A percentile compares a stretch with the other conserved stretches of the same genome.
These are phyloP conservation scores for Falco berigora DNA, from an alignment of 2,797 vertebrate genomes.

Conservation along the genomic window DNA sequence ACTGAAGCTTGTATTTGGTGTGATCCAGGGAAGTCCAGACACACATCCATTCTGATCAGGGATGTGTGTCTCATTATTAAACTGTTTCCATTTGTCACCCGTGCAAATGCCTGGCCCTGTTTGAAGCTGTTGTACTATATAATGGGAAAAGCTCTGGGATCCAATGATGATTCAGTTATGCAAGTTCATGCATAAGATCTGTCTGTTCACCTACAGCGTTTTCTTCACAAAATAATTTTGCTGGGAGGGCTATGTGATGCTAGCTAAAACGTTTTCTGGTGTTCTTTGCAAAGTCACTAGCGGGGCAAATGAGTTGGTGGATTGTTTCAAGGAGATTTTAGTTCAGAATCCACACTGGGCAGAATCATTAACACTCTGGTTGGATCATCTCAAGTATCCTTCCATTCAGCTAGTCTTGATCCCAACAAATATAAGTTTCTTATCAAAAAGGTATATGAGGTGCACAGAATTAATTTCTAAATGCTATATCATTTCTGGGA, in stretches of 20 bases:
- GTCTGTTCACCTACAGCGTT: neutral
- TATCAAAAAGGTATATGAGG: neutral
- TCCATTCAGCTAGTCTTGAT: neutral
- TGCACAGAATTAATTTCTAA: neutral
- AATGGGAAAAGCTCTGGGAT: neutral
- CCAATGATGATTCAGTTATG: neutral
- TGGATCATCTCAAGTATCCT: neutral
- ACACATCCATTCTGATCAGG: neutral
- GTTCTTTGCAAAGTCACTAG: neutral
- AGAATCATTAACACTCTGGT: neutral
- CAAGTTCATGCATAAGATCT: neutral
- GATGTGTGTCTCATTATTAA: neutral
- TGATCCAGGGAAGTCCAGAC: neutral
- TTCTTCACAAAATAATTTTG: neutral
- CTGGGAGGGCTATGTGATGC: neutral
- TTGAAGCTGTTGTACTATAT: neutral
- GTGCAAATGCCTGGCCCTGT: neutral
- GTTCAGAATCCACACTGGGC: neutral
- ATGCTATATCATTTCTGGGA: neutral
- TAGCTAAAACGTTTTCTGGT: neutral
- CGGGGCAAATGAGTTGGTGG: neutral
- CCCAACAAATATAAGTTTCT: neutral
- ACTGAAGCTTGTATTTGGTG: neutral
- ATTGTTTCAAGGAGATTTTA: neutral
- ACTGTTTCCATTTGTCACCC: neutral